These are phyloP conservation scores for Lasius fuliginosus DNA, from an alignment of 2,888 invertebrate genomes.

Conservation along the genomic window DNA sequence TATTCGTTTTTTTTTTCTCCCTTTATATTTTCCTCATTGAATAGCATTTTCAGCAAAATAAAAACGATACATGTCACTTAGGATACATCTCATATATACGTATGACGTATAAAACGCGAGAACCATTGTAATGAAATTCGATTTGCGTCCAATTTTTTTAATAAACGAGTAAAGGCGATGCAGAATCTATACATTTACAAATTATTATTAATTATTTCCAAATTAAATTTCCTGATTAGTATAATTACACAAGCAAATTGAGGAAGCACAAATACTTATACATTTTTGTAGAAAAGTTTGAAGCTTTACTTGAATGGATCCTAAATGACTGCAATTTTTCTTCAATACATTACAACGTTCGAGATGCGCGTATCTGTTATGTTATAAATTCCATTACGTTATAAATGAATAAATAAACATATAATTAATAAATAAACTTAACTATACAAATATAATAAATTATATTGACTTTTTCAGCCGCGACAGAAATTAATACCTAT, in stretches of 20 bases:
- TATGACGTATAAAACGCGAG: not conserved
- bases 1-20: not conserved
- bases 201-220: not conserved
- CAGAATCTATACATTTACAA: not conserved
- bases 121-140: not conserved
- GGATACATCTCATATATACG: not conserved
- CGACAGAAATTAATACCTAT: not conserved
- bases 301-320: not conserved
- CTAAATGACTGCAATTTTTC: not conserved
- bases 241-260: not conserved
- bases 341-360: not conserved
- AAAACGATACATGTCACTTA: constrained; percentile 5
- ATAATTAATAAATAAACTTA: constrained; percentile 5
- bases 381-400: not conserved
- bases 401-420: not conserved
- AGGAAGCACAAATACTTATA: not conserved
- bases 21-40: not conserved
- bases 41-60: constrained; percentile 10
- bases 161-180: not conserved
- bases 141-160: not conserved
- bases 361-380: not conserved
- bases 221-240: not conserved
- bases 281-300: not conserved
- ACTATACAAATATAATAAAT: not conserved
- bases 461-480: not conserved